Evolutionary conservation across 2,888 invertebrate genomes (phyloP), one percentile per base, ranked within the genome.

Genomic region (Rhopalosiphum nymphaeae): DNA sequence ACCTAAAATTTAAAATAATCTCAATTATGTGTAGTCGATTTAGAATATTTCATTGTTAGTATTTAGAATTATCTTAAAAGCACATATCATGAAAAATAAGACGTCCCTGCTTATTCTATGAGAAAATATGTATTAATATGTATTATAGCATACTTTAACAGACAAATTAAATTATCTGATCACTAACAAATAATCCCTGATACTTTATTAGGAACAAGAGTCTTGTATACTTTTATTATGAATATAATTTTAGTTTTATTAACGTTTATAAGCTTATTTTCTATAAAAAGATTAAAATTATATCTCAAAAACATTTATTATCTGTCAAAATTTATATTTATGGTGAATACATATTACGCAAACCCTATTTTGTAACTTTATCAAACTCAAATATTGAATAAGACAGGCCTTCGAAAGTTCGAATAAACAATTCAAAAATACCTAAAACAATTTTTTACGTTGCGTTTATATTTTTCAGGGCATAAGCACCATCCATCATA

Each of bases 261-360:
- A 53, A 53, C 53, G 16, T 21, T n/a, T n/a, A 53, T 0, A 46
- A 5, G 3, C 21, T 26, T 26, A 4, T 78, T 36, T 78, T 78
- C 49, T 91, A 67, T 46, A 25, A 36, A 49, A 49, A 91, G 5
- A 11, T 36, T 36, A 13, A 36, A 10, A 46, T 36, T 25, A 5
- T 67, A 36, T 3, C n/a, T 46, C 67, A 25, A 67, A 90, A 49
- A 5, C 25, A 78, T 91, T 49, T 78, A 91, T 78, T 49, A 49
- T 49, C 90, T 91, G 90, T 91, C 90, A 78, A 78, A 49, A 91
- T 5, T 25, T 78, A 49, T 91, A 91, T 78, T 78, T 91, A 91
- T 49, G 36, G 36, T 3, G 67, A 49, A 91, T 67, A 78, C 26
- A 36, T 78, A 78, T 78, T 78, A 49, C 36, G 4, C 42, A 91